Evolutionary conservation across 2,113 vertebrate species (phyloP).

Genomic region (Mesitornis unicolor): DNA sequence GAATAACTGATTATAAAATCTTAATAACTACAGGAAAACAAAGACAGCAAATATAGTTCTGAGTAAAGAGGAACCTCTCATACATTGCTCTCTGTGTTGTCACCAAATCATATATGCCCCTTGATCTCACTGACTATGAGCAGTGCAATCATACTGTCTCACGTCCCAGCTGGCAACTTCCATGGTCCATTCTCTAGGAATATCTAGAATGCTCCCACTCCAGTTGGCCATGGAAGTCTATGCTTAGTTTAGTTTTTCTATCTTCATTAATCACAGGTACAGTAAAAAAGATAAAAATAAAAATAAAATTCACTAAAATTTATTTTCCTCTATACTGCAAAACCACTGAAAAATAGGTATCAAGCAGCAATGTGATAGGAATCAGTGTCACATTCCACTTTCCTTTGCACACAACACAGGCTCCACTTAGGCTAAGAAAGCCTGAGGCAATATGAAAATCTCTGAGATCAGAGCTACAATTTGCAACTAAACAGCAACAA

Average conservation of each 20-base stretch:
- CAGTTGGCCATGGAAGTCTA: not conserved
- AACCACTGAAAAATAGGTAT: not conserved
- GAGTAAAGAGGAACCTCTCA: not conserved
- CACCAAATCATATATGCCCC: fast-evolving
- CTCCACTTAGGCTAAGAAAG: not conserved
- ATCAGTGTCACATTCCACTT: not conserved
- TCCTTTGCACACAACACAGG: not conserved
- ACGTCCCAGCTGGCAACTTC: not conserved
- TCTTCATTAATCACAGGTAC: not conserved
- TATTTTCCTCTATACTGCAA: not conserved
- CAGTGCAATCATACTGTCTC: not conserved
- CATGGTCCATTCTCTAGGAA: not conserved
- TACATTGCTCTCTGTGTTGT: fast-evolving
- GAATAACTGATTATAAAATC: not conserved
- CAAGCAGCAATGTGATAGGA: not conserved
- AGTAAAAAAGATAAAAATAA: not conserved
- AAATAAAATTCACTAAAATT: not conserved
- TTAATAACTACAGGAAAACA: not conserved
- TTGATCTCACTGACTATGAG: not conserved
- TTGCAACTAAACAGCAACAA: not conserved
- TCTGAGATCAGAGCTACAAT: not conserved
- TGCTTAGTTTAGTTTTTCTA: not conserved
- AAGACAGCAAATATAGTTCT: not conserved
- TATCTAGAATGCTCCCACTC: not conserved
- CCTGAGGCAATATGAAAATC: not conserved